Percentiles rank a stretch among this genome's conserved stretches.
Conservation (phyloP, 2,888 invertebrate species). For the Orchesella flavescens region DNA sequence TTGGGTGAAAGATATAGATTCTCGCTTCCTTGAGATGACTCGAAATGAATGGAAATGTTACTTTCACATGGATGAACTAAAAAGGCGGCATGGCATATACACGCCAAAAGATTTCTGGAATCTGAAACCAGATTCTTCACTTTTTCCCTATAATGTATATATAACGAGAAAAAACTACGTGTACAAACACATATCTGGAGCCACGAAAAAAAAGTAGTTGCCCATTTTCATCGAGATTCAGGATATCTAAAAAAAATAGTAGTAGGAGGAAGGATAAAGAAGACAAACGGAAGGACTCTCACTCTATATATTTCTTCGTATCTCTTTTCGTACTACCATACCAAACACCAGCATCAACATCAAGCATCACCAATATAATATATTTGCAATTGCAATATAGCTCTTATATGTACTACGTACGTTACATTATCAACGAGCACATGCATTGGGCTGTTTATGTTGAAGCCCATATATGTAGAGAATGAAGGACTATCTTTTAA, state of each 20-base stretch:
- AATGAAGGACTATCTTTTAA: too few species aligned
- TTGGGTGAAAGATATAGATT: constrained; percentile 42
- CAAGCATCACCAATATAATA: too few species aligned
- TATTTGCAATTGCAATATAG: too few species aligned
- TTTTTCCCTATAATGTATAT: too few species aligned
- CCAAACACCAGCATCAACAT: too few species aligned
- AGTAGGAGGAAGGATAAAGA: constrained; percentile 2
- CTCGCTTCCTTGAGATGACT: constrained; percentile 25
- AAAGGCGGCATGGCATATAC: not conserved
- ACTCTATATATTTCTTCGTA: too few species aligned
- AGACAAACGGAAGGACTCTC: constrained; percentile 36
- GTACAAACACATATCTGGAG: too few species aligned
- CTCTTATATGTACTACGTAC: too few species aligned
- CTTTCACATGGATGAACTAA: constrained; percentile 30
- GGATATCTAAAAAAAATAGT: constrained; percentile 15
- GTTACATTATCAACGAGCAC: not conserved
- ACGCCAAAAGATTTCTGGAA: not conserved
- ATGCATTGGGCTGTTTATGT: too few species aligned
- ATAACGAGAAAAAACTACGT: not conserved
- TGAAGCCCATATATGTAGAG: too few species aligned
- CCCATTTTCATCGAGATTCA: constrained; percentile 25
- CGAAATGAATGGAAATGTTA: constrained; percentile 40
- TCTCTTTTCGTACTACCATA: too few species aligned
- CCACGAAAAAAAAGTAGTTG: not conserved
- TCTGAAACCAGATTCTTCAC: not conserved